Base-by-base conservation (phyloP, 2,888 invertebrate species). In the Polydrusus tereticollis region DNA sequence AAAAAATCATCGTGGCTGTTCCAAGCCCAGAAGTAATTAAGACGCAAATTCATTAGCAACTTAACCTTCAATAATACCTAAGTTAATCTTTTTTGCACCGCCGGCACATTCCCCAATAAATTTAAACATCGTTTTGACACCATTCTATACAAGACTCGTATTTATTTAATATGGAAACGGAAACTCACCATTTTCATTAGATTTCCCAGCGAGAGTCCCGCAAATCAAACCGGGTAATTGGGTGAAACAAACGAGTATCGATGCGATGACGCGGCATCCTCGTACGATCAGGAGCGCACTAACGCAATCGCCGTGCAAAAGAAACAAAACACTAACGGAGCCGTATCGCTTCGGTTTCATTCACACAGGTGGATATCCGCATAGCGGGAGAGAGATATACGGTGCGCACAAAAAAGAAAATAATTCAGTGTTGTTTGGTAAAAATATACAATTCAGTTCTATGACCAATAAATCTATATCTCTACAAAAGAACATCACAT, bases 251-350 rank as follows among this genome's bases (percentile, higher is more conserved):
- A 14, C 52, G 29, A 55, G 26, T 55, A 55, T 55, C 58, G 58
- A 47, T 50, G 58, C 59, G 62, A 38, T 60, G 62, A 60, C 60
- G 62, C 38, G 62, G 62, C n/a, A n/a, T n/a, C 50, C 50, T 69
- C 68, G 68, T 69, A 69, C 52, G 62, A 62, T 67, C 67, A 47
- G 67, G 14, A 47, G 67, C 58, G 45, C 36, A 59, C 58, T 47
- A 12, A 59, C 50, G 67, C 55, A 33, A 55, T 55, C 33, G 65
- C n/a, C n/a, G 57, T 16, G 29, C 16, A 57, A 66, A 64, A 20
- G 50, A 36, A 64, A 47, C 47, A 47, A 47, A 23, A 29, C 52
- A 55, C 52, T 52, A 41, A 65, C 65, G 43, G 45, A 66, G 55
- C 59, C 23, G 58, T 47, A 43, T 64, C 63, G 29, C 36, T 47